Base-by-base conservation (phyloP, 2,113 vertebrate genomes). In the Chlamydotis undulata region DNA sequence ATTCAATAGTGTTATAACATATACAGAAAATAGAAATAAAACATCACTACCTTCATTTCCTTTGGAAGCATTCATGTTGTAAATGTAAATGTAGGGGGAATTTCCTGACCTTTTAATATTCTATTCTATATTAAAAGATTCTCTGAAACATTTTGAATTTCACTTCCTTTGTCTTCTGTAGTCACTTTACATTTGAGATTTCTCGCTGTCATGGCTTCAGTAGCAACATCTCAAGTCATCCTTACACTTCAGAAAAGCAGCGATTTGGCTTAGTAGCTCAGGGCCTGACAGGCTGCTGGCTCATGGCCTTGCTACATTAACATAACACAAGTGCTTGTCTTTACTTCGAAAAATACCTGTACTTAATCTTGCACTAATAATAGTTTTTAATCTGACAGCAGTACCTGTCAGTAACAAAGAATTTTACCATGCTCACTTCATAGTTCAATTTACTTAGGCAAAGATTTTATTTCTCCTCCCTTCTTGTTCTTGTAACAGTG, bases 341-440 rank as follows among this genome's bases (percentile, higher is more conserved):
- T 24, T 61, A 63, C 23, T 87, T 87, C 9, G 23, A 80, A 28
- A 82, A 93, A 91, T 55, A 17, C 9, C 31, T 87, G 24, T 71
- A 31, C 16, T 71, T 80, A 31, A 31, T 2, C n/a, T 79, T 3
- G 0, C 6, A 3, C 19, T 55, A 43, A 43, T 43, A 43, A 15
- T 15, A 43, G 41, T 43, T 43, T 43, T 43, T 43, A 15, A 43
- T 16, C 41, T 43, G 41, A 43, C 6, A 87, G 53, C 26, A 60
- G n/a, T n/a, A 76, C 9, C 8, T 31, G 12, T 37, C 28, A 47
- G 18, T n/a, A 75, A 45, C 43, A 85, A 78, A 68, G 17, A 77
- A 61, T 14, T 6, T 75, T 15, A 31, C 21, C 5, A 59, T 0
- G 0, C 12, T 21, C 0, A 3, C 17, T 37, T 80, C 39, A 28